Conservation (phyloP, 2,797 vertebrate genomes). For the Onychomys leucogaster region DNA sequence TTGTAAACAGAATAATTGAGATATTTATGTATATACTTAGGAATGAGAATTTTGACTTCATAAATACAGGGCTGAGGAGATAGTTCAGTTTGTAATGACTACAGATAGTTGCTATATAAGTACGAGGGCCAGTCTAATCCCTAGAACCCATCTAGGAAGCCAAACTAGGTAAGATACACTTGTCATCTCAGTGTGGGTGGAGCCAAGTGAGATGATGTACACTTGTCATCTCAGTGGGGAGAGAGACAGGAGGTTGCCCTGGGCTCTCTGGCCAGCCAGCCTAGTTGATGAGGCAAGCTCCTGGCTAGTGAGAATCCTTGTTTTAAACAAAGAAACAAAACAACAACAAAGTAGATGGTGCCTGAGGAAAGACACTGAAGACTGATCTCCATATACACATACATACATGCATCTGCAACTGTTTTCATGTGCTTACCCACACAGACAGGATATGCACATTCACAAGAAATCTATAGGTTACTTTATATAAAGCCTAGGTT, state of each 20-base stretch:
- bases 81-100: background rate
- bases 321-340: background rate
- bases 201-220: background rate
- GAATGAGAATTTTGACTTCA: background rate
- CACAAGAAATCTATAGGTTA: background rate
- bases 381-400: background rate
- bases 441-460: background rate
- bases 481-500: background rate
- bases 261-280: background rate
- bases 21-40: background rate
- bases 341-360: background rate
- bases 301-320: background rate
- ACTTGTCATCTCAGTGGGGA: background rate
- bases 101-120: background rate
- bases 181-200: background rate
- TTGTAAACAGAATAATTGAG: background rate
- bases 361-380: background rate
- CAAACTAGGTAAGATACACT: background rate
- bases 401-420: background rate
- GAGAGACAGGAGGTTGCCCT: background rate
- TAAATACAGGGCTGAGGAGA: background rate
- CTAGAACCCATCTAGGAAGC: background rate
- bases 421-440: background rate
- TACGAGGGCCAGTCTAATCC: background rate
- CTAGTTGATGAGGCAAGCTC: background rate